phyloP scores from a whole-genome alignment of 2,888 invertebrate genomes.

The Sclerodermus sp. region DNA sequence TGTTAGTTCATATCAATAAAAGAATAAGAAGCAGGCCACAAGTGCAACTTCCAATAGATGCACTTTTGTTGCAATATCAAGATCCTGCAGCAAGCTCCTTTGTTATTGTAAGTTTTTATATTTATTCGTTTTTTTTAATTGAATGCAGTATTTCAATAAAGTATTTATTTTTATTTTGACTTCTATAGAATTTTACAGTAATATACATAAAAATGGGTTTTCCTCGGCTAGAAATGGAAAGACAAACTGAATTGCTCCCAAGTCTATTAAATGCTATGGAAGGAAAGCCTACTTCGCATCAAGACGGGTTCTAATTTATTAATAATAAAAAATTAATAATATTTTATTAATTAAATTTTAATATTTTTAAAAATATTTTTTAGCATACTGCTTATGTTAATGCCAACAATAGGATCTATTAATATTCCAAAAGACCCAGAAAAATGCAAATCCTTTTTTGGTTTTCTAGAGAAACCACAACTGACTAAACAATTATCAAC shows the following conservation, averaged over 20 bases:
- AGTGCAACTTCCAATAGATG: slow-evolving; percentile 85
- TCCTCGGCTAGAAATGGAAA: slow-evolving; percentile 74
- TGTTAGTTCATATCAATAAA: slow-evolving; percentile 89
- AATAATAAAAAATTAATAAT: slow-evolving; percentile 2
- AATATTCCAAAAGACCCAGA: slow-evolving; percentile 67
- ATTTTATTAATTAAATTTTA: background rate
- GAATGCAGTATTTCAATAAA: background rate
- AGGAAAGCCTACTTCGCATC: slow-evolving; percentile 79
- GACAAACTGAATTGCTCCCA: slow-evolving; percentile 76
- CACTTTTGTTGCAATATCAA: slow-evolving; percentile 77
- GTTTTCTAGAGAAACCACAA: slow-evolving; percentile 73
- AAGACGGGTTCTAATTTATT: slow-evolving; percentile 68
- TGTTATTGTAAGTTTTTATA: slow-evolving; percentile 68
- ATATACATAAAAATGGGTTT: slow-evolving; percentile 93
- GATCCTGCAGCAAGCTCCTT: slow-evolving; percentile 77
- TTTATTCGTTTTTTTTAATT: background rate
- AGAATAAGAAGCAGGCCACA: slow-evolving; percentile 80
- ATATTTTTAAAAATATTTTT: slow-evolving; percentile 31
- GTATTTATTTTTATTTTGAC: slow-evolving; percentile 1
- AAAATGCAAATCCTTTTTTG: slow-evolving; percentile 67
- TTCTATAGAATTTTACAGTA: slow-evolving; percentile 83
- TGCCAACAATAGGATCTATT: slow-evolving; percentile 77
- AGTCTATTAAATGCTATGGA: slow-evolving; percentile 75
- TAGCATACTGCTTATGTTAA: slow-evolving; percentile 77
- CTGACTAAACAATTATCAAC: slow-evolving; percentile 70